Percentiles rank a stretch among this genome's conserved stretches.
Conservation (phyloP, 2,113 vertebrate species). For the Tonatia bakeri region DNA sequence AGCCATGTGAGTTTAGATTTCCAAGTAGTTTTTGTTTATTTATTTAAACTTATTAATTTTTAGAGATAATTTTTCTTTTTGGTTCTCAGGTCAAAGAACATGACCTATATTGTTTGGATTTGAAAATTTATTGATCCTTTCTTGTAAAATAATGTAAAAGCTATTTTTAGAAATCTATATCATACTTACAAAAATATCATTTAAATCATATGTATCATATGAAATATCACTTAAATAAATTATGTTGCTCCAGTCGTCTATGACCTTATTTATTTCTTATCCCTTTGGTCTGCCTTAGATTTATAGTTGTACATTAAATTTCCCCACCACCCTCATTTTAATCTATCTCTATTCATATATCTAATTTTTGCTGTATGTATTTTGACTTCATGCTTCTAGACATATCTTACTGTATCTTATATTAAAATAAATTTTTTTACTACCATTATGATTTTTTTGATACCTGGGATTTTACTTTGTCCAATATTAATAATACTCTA, state of each 20-base stretch:
- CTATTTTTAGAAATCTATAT: neutral
- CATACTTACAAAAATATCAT: neutral
- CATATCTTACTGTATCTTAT: neutral
- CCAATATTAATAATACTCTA: neutral
- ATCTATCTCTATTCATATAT: neutral
- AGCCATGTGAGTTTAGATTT: neutral
- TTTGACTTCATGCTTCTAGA: neutral
- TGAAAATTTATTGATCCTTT: neutral
- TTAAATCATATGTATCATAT: neutral
- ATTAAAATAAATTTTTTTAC: neutral
- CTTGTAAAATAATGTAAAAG: neutral
- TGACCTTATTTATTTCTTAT: slow-evolving; percentile 1
- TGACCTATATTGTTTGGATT: neutral
- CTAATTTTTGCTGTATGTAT: neutral
- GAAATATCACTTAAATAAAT: neutral
- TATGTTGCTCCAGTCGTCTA: neutral
- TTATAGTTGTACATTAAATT: neutral
- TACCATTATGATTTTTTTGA: neutral
- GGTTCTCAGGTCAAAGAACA: neutral
- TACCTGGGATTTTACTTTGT: slow-evolving; percentile 9
- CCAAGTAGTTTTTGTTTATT: neutral
- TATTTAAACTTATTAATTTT: neutral
- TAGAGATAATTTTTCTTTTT: neutral
- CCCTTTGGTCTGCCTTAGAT: neutral
- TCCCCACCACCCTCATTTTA: neutral